These are phyloP conservation scores for Frankliniella fusca DNA, from an alignment of 2,888 invertebrate genomes.

Conservation along the genomic window DNA sequence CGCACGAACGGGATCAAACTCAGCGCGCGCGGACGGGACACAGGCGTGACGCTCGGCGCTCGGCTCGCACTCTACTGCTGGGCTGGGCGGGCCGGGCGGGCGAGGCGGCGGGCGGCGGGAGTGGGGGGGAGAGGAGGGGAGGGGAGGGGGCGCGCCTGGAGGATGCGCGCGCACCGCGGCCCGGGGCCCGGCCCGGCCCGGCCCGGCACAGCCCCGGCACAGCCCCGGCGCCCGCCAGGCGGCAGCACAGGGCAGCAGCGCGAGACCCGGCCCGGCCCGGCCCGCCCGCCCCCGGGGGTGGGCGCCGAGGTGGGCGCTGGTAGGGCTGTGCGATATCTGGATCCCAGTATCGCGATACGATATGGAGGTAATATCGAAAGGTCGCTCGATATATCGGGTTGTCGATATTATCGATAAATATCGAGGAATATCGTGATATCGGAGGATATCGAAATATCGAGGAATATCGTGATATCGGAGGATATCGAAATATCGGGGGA, in stretches of 20 bases:
- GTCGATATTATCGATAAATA: no score
- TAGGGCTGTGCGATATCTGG: no score
- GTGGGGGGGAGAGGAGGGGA: background rate
- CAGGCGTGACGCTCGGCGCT: background rate
- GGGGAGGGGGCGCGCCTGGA: background rate
- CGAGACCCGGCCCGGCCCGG: background rate
- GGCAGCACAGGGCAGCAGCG: background rate
- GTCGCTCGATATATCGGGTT: no score
- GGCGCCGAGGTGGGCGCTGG: background rate
- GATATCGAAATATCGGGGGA: no score
- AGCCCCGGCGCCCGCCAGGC: background rate
- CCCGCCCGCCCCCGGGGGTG: background rate
- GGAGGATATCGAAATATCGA: no score
- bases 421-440: no score
- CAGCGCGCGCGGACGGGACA: background rate
- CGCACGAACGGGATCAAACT: no score
- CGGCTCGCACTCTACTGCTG: conserved; percentile 1
- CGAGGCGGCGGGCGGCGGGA: background rate
- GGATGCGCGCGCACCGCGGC: conserved; percentile 4
- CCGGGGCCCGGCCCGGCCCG: background rate
- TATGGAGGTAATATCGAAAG: no score
- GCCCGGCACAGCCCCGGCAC: background rate
- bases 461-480: no score
- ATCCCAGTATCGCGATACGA: no score
- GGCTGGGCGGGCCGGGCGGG: background rate